Conservation (phyloP, 92 coral and sea anemone species). For the Hydrozoanthus gracilis region DNA sequence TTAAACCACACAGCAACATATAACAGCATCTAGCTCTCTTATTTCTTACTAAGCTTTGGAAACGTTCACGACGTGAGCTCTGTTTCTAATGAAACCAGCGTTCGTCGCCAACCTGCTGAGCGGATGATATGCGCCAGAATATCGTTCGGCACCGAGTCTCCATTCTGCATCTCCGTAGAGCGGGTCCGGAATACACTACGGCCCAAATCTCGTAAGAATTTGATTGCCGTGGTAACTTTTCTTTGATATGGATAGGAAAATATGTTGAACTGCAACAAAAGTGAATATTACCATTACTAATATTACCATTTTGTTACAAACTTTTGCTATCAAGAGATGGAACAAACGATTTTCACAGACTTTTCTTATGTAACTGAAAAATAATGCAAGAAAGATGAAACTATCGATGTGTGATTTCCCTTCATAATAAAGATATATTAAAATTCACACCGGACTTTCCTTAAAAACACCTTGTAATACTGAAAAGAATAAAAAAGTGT, state of each 20-base stretch:
- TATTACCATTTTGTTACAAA: no score
- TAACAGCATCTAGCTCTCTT: no score
- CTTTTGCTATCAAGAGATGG: not conserved
- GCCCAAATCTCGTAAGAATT: conserved; percentile 53
- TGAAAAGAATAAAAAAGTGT: no score
- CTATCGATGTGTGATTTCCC: no score
- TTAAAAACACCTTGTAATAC: not conserved
- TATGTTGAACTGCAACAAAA: conserved; percentile 45
- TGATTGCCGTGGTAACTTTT: conserved; percentile 34
- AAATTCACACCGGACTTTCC: not conserved
- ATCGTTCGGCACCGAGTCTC: conserved; percentile 62
- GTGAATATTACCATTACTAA: not conserved
- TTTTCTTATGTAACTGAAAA: no score
- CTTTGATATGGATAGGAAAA: conserved; percentile 53
- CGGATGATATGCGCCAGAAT: conserved; percentile 40
- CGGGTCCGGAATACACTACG: conserved; percentile 47
- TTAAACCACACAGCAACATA: no score
- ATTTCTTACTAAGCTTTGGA: not conserved
- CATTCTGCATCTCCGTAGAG: conserved; percentile 40
- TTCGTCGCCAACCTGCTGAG: conserved; percentile 39
- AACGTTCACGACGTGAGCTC: conserved; percentile 15
- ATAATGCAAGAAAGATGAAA: no score
- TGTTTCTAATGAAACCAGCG: not conserved
- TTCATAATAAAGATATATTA: no score
- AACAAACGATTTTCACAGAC: not conserved